A percentile compares a stretch with the other conserved stretches of the same genome.
Evolutionary conservation across 35 echinoderm and acorn worm species (phyloP).

Genomic region (Strongylocentrotus purpuratus): DNA sequence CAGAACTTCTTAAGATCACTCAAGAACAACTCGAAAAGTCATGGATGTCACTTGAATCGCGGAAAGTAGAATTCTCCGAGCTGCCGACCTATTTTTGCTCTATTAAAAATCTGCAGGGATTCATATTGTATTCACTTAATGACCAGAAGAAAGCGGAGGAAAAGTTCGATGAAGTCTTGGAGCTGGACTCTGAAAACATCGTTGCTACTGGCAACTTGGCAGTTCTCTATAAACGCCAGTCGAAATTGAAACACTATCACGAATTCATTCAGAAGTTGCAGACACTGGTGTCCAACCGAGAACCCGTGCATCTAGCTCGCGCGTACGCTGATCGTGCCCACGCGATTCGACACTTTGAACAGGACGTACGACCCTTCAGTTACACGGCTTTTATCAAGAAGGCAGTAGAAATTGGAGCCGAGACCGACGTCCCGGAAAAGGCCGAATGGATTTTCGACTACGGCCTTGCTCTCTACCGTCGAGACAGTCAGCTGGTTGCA

Average conservation of each 20-base stretch:
- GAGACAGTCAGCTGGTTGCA: slow-evolving; percentile 69
- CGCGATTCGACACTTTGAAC: slow-evolving; percentile 82
- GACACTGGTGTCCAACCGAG: slow-evolving; percentile 29
- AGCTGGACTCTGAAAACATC: slow-evolving; percentile 63
- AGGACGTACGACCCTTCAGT: slow-evolving; percentile 76
- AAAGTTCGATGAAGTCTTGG: slow-evolving; percentile 66
- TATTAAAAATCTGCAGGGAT: slow-evolving; percentile 72
- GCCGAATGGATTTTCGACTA: slow-evolving; percentile 92
- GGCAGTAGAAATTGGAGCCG: slow-evolving; percentile 58
- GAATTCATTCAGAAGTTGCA: slow-evolving; percentile 58
- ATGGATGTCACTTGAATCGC: slow-evolving; percentile 43
- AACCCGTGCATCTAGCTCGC: slow-evolving; percentile 51
- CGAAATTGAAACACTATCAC: slow-evolving; percentile 52
- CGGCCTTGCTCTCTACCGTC: slow-evolving; percentile 68
- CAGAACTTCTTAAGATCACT: slow-evolving; percentile 65
- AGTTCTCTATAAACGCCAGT: slow-evolving; percentile 73
- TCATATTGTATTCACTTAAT: slow-evolving; percentile 67
- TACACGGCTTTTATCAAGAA: slow-evolving; percentile 78
- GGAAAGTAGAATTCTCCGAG: slow-evolving; percentile 50
- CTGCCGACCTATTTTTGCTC: slow-evolving; percentile 65
- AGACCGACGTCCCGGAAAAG: slow-evolving; percentile 53
- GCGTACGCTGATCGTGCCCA: slow-evolving; percentile 79
- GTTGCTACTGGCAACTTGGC: slow-evolving; percentile 76
- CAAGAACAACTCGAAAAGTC: slow-evolving; percentile 48
- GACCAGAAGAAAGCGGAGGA: slow-evolving; percentile 54